Evolutionary conservation across 2,888 invertebrate species (phyloP).

Genomic region (Yponomeuta cagnagella): DNA sequence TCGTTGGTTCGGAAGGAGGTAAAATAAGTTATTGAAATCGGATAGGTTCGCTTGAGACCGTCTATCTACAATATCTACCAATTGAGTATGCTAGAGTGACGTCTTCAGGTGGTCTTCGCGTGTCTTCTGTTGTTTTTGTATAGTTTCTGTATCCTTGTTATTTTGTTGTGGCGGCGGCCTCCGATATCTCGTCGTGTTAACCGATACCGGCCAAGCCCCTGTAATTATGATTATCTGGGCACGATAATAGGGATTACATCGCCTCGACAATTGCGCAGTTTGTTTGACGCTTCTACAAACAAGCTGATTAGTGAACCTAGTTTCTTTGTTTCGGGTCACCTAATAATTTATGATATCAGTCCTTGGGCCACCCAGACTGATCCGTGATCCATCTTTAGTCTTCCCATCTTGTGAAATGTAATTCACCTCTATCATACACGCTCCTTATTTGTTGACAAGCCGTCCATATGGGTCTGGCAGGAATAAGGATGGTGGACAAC

Average conservation of each 20-base stretch:
- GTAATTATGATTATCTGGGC: constrained; percentile 53
- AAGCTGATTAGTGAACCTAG: neutral
- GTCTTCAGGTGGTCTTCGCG: neutral
- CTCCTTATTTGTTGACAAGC: no score
- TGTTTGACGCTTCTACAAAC: constrained; percentile 15
- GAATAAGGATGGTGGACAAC: no score
- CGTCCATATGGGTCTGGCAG: no score
- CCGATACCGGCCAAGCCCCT: constrained; percentile 48
- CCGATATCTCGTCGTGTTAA: constrained; percentile 24
- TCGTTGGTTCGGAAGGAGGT: no score
- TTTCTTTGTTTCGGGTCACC: neutral
- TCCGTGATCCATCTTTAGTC: no score
- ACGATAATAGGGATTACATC: constrained; percentile 41
- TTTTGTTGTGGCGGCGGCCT: neutral
- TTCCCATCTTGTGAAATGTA: no score
- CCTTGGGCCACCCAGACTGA: no score
- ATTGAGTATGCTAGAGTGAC: no score
- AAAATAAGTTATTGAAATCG: no score
- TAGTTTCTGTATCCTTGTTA: neutral
- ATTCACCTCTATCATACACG: no score
- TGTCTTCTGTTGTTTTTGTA: neutral
- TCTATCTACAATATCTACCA: no score
- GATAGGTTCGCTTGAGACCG: no score
- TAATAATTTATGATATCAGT: neutral
- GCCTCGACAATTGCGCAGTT: constrained; percentile 35